Conservation (phyloP, 2,797 vertebrate species). For the Aplochiton taeniatus region DNA sequence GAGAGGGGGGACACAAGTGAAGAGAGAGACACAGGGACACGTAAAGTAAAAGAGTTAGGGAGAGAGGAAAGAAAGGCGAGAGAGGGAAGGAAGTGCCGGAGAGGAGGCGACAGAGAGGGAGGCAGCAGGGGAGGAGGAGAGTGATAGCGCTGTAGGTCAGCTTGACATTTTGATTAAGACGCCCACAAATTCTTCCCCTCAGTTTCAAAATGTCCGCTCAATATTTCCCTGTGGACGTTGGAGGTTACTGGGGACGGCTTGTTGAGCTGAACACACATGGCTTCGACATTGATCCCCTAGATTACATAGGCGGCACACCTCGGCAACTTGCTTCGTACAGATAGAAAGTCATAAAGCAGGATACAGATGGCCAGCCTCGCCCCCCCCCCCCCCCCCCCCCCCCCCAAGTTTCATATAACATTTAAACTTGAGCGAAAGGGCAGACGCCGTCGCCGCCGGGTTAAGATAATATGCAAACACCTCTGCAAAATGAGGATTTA, state of each 20-base stretch:
- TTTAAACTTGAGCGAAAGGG: no score
- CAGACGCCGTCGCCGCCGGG: no score
- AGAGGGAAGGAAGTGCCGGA: not conserved
- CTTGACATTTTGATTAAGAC: conserved; percentile 75
- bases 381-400: no score
- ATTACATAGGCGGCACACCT: conserved; percentile 59
- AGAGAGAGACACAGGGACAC: no score
- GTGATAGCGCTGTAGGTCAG: conserved; percentile 27
- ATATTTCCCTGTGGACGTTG: conserved; percentile 66
- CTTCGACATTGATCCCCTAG: conserved; percentile 69
- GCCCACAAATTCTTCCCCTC: conserved; percentile 62
- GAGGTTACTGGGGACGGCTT: conserved; percentile 59
- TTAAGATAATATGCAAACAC: conserved; percentile 50
- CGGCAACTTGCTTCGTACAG: conserved; percentile 36
- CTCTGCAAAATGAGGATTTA: not conserved
- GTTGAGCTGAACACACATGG: conserved; percentile 55
- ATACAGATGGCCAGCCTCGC: no score
- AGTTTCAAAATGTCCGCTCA: conserved; percentile 58
- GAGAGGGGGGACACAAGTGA: no score
- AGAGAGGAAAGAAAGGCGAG: no score
- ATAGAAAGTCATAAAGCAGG: conserved; percentile 65
- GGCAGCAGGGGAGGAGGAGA: conserved; percentile 10
- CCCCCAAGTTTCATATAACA: no score
- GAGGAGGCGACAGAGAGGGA: not conserved
- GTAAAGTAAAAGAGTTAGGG: conserved; percentile 7